phyloP scores from a whole-genome alignment of 2,797 vertebrate species.

The Australoheros facetus region DNA sequence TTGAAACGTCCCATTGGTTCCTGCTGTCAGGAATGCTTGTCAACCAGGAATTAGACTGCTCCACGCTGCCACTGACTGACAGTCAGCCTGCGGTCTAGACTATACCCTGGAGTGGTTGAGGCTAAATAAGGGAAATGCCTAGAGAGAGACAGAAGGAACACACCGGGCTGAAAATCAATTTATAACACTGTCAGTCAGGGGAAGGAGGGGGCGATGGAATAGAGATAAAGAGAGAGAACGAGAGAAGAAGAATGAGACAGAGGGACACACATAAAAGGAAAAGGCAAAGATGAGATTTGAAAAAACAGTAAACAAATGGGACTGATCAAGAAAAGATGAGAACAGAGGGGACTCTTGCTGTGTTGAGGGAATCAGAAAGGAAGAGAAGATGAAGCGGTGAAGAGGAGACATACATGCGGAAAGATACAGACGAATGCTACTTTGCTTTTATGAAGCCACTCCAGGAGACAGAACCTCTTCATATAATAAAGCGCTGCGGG shows the following conservation, averaged over 20 bases:
- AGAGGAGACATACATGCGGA: background rate
- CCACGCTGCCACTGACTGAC: slow-evolving; percentile 72
- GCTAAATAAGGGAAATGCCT: slow-evolving; percentile 78
- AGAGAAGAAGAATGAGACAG: slow-evolving; percentile 13
- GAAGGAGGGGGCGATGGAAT: slow-evolving; percentile 39
- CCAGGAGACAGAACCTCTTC: slow-evolving; percentile 34
- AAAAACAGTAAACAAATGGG: slow-evolving; percentile 45
- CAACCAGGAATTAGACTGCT: slow-evolving; percentile 78
- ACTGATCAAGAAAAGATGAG: slow-evolving; percentile 27
- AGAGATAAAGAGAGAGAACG: slow-evolving; percentile 42
- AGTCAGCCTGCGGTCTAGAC: slow-evolving; percentile 72
- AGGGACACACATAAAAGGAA: slow-evolving; percentile 30
- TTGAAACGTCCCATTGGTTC: slow-evolving; percentile 73
- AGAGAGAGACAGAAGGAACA: slow-evolving; percentile 74
- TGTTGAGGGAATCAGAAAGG: slow-evolving; percentile 31
- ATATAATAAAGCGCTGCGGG: slow-evolving; percentile 16
- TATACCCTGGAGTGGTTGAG: slow-evolving; percentile 76
- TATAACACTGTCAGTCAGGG: slow-evolving; percentile 77
- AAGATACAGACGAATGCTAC: background rate
- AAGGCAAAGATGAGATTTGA: slow-evolving; percentile 43
- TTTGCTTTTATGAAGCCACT: slow-evolving; percentile 3
- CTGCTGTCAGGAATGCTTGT: slow-evolving; percentile 74
- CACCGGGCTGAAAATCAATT: slow-evolving; percentile 79
- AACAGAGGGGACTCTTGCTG: slow-evolving; percentile 31
- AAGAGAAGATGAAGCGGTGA: slow-evolving; percentile 12